These are phyloP conservation scores for Oreotrochilus melanogaster DNA, from an alignment of 2,113 vertebrate species.

Conservation along the genomic window DNA sequence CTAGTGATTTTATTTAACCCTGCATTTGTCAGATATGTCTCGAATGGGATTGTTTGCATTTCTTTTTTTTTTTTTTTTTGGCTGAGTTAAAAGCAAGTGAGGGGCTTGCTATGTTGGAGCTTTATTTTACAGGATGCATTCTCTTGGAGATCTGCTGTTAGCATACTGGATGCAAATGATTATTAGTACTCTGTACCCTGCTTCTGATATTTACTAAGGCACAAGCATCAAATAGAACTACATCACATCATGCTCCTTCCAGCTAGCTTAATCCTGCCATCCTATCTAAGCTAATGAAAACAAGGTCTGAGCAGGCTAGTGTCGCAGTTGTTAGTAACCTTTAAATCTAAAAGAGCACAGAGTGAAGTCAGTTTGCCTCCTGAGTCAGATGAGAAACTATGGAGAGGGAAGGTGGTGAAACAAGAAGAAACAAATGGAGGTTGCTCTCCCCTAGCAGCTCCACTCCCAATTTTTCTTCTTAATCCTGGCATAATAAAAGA, in stretches of 20 bases:
- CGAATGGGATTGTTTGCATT: neutral
- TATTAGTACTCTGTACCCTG: slow-evolving; percentile 64
- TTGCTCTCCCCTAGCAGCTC: neutral
- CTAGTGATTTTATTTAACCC: slow-evolving; percentile 69
- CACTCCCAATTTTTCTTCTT: neutral
- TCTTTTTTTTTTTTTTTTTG: neutral
- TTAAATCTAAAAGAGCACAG: slow-evolving; percentile 15
- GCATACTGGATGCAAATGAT: slow-evolving; percentile 54
- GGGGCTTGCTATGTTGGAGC: neutral
- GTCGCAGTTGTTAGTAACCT: slow-evolving; percentile 6
- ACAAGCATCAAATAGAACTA: slow-evolving; percentile 65
- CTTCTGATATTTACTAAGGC: slow-evolving; percentile 72
- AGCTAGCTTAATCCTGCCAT: slow-evolving; percentile 38
- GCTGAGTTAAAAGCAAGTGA: neutral
- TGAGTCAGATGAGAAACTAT: neutral
- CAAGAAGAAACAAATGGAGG: neutral
- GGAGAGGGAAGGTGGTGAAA: neutral
- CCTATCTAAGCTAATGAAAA: slow-evolving; percentile 27
- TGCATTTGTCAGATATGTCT: slow-evolving; percentile 20
- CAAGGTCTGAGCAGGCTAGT: slow-evolving; percentile 24
- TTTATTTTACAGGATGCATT: neutral
- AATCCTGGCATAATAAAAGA: slow-evolving; percentile 41
- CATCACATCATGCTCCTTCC: slow-evolving; percentile 30
- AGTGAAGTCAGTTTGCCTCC: neutral
- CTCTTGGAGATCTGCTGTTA: slow-evolving; percentile 28